Evolutionary conservation across 2,888 invertebrate genomes (phyloP), one percentile per base, ranked within the genome.

Genomic region (Pycnomerus fuliginosus): DNA sequence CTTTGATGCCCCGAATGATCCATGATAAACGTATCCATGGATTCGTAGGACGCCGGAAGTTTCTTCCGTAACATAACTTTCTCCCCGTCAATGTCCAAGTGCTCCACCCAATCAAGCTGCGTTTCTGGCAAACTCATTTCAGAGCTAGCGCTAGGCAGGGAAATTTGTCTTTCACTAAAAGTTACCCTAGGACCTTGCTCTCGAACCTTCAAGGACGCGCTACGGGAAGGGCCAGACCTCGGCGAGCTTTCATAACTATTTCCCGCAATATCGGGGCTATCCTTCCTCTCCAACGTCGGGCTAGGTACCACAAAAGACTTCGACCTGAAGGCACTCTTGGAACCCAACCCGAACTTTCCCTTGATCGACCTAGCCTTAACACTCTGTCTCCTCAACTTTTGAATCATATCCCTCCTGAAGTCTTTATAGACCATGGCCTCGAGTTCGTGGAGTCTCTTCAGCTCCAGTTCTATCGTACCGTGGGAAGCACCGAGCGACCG

Each of bases 341-440:
- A 73, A 10, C 82, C 84, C 22, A 86, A 74, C 1, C 86, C 85
- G 48, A 86, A 76, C 71, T 90, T 90, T 58, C 87, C 88, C 67
- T 87, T 87, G 56, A 90, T 83, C 11, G 87, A 82, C 5, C 84
- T 82, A 0, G 86, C 84, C 58, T 84, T 84, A 8, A 90, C 85
- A 61, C 90, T 89, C 70, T 93, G 91, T 14, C 91, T 79, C 15
- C 90, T 78, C 20, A 93, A 74, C 68, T 87, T 89, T 69, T 95
- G 94, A 55, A 96, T 89, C 84, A 97, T 91, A 69, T 96, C 96
- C 54, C 85, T 80, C 51, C 93, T 77, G 68, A 95, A 94, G 73
- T 94, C 94, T 70, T 93, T 90, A 67, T 95, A 98, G 38, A 95
- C 89, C 64, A 95, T 81, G 5, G 92, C 87, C 75, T 99, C 97